These are phyloP conservation scores for Trichoplusia ni DNA, from an alignment of 1,140 invertebrate genomes.

Conservation along the genomic window DNA sequence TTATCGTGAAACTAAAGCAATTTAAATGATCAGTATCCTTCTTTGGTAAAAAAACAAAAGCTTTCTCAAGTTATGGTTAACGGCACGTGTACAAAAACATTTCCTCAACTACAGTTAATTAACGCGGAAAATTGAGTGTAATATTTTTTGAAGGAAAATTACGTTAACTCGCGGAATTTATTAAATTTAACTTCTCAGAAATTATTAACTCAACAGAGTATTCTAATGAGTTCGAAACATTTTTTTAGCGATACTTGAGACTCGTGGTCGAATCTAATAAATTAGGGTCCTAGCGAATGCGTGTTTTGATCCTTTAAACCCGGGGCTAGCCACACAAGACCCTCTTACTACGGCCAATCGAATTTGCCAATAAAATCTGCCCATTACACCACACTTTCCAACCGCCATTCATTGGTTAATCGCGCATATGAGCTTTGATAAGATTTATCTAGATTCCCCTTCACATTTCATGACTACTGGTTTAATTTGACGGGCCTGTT, in stretches of 20 bases:
- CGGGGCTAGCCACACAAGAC: slow-evolving; percentile 8
- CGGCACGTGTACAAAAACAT: neutral
- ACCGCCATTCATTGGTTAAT: slow-evolving; percentile 3
- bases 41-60: too few relatives aligned
- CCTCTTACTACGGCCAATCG: slow-evolving; percentile 9
- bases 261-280: neutral
- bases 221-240: neutral
- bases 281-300: neutral
- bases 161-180: neutral
- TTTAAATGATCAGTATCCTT: too few relatives aligned
- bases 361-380: slow-evolving; percentile 14
- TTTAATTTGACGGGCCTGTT: neutral
- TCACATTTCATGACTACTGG: neutral
- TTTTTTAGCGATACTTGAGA: neutral
- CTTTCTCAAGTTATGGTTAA: too few relatives aligned
- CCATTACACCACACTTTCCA: slow-evolving; percentile 7
- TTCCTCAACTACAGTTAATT: slow-evolving; percentile 7
- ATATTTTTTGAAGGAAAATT: slow-evolving; percentile 12
- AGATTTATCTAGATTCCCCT: slow-evolving; percentile 3
- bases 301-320: slow-evolving; percentile 17
- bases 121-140: slow-evolving; percentile 4
- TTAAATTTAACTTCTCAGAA: neutral
- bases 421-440: slow-evolving; percentile 6
- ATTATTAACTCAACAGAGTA: neutral
- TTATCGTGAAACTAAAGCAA: too few relatives aligned